Evolutionary conservation across 2,888 invertebrate genomes (phyloP).

Genomic region (Junonia oenone): DNA sequence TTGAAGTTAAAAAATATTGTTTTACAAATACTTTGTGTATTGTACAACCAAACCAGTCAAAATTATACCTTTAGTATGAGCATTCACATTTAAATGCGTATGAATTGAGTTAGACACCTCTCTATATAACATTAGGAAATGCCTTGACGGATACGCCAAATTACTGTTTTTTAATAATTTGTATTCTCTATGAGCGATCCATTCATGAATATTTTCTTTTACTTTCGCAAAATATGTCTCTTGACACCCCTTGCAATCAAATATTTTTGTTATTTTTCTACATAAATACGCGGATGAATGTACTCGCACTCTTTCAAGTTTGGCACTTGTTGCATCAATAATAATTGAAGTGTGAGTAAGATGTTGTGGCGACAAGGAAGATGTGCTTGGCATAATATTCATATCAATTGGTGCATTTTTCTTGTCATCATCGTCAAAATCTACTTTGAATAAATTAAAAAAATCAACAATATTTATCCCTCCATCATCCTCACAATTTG

Average conservation of each 20-base stretch:
- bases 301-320: slow-evolving; percentile 15
- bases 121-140: neutral
- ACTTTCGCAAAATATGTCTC: neutral
- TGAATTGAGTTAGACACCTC: too few relatives aligned
- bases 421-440: neutral
- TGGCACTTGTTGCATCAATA: neutral
- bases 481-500: neutral
- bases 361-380: neutral
- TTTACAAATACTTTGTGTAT: too few relatives aligned
- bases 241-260: slow-evolving; percentile 8
- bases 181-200: slow-evolving; percentile 15
- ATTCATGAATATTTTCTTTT: slow-evolving; percentile 14
- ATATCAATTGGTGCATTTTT: neutral
- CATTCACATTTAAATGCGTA: too few relatives aligned
- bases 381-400: neutral
- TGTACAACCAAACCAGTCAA: too few relatives aligned
- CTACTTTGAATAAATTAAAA: neutral
- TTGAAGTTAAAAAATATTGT: too few relatives aligned
- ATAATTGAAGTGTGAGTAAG: neutral
- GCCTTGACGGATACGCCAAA: slow-evolving; percentile 11
- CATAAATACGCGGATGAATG: slow-evolving; percentile 20
- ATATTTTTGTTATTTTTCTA: slow-evolving; percentile 13
- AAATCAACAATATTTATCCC: slow-evolving; percentile 6
- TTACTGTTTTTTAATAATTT: slow-evolving; percentile 18
- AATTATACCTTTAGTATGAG: too few relatives aligned